A percentile compares a stretch with the other conserved stretches of the same genome.
Evolutionary conservation across 2,113 vertebrate species (phyloP).

Genomic region (Seriola rivoliana): DNA sequence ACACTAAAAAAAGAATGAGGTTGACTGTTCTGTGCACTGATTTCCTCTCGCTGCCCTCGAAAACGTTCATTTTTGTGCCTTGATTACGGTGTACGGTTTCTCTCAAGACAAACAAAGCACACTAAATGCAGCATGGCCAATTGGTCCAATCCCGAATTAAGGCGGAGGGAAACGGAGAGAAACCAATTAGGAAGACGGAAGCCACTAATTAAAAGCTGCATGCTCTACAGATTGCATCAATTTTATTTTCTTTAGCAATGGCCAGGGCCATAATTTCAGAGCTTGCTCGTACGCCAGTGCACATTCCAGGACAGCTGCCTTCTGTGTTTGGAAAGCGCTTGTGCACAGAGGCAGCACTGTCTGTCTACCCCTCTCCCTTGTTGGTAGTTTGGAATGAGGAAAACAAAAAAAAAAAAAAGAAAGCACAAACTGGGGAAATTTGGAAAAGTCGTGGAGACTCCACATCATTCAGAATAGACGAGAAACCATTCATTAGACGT

Average conservation of each 20-base stretch:
- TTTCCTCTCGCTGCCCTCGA: slow-evolving; percentile 44
- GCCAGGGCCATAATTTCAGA: slow-evolving; percentile 78
- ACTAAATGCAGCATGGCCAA: slow-evolving; percentile 78
- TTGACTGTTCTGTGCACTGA: slow-evolving; percentile 38
- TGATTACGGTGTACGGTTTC: slow-evolving; percentile 83
- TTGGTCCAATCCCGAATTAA: slow-evolving; percentile 73
- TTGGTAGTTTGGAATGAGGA: slow-evolving; percentile 56
- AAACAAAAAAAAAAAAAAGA: slow-evolving; percentile 45
- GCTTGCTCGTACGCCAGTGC: slow-evolving; percentile 62
- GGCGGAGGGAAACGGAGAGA: slow-evolving; percentile 68
- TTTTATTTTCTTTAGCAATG: slow-evolving; percentile 83
- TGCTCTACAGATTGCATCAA: slow-evolving; percentile 84
- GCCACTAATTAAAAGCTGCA: slow-evolving; percentile 87
- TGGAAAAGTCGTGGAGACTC: slow-evolving; percentile 50
- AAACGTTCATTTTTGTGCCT: slow-evolving; percentile 62
- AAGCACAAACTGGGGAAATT: slow-evolving; percentile 46
- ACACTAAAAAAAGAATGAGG: slow-evolving; percentile 54
- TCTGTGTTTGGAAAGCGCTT: slow-evolving; percentile 67
- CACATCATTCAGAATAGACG: slow-evolving; percentile 63
- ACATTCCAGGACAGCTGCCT: slow-evolving; percentile 75
- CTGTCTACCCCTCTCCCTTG: slow-evolving; percentile 44
- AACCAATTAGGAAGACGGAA: slow-evolving; percentile 86
- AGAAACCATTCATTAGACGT: slow-evolving; percentile 74
- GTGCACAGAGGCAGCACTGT: slow-evolving; percentile 73
- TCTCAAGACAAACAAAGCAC: slow-evolving; percentile 82